Conservation (phyloP, 1,140 invertebrate genomes). For the Homalodisca vitripennis region DNA sequence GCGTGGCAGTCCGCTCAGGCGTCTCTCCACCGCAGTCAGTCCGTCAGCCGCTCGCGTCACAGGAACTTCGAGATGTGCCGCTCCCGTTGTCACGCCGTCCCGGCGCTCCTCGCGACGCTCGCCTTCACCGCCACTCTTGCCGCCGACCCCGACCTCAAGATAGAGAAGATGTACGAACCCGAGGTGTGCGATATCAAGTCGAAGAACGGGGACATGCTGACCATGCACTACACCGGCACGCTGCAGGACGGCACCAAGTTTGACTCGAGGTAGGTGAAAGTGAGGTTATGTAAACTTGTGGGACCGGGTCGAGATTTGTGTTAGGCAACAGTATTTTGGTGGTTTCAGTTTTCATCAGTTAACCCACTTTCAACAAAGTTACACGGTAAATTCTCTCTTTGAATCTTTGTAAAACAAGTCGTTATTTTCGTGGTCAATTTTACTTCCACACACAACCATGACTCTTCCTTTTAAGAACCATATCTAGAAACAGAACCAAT, state of each 20-base stretch:
- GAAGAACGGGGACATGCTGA: conserved; percentile 85
- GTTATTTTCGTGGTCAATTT: too few relatives aligned
- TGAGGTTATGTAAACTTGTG: conserved; percentile 4
- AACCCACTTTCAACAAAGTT: too few relatives aligned
- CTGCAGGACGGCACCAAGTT: conserved; percentile 87
- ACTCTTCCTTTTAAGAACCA: too few relatives aligned
- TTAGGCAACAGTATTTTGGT: too few relatives aligned
- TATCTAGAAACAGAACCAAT: too few relatives aligned
- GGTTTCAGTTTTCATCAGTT: too few relatives aligned
- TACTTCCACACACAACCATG: too few relatives aligned
- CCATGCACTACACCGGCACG: conserved; percentile 93
- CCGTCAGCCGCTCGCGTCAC: conserved; percentile 28
- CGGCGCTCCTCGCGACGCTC: neutral
- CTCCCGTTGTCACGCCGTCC: too few relatives aligned
- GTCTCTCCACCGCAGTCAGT: conserved; percentile 28
- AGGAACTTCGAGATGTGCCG: too few relatives aligned
- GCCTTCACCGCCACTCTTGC: conserved; percentile 5
- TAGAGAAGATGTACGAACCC: conserved; percentile 74
- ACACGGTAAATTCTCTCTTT: too few relatives aligned
- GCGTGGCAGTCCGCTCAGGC: neutral
- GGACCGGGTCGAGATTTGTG: too few relatives aligned
- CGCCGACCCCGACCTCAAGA: conserved; percentile 61
- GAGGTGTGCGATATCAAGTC: conserved; percentile 73
- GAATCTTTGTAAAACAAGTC: too few relatives aligned
- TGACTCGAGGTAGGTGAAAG: conserved; percentile 78